phyloP scores from a whole-genome alignment of 2,113 vertebrate species.

The Anser cygnoides region DNA sequence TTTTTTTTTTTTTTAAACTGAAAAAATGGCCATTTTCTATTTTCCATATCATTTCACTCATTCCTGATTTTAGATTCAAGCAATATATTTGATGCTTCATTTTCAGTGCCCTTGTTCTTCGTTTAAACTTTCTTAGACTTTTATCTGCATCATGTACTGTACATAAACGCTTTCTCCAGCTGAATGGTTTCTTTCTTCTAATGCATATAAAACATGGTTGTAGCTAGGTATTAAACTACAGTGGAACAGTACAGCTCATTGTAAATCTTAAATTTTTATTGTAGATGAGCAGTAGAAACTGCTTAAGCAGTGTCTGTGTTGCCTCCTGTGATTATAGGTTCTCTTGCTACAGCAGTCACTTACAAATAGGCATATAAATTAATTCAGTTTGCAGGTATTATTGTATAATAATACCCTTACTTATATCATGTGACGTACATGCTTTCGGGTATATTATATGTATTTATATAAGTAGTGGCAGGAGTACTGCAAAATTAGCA shows the following conservation, averaged over 20 bases:
- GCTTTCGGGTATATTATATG: slow-evolving; percentile 29
- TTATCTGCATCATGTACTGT: slow-evolving; percentile 70
- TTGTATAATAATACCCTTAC: slow-evolving; percentile 52
- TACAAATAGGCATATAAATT: slow-evolving; percentile 67
- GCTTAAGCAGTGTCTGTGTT: slow-evolving; percentile 40
- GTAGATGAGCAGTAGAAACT: slow-evolving; percentile 51
- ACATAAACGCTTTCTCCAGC: slow-evolving; percentile 69
- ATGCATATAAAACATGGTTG: slow-evolving; percentile 69
- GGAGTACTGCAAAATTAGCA: slow-evolving; percentile 52
- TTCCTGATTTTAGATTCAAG: slow-evolving; percentile 56
- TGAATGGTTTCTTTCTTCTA: slow-evolving; percentile 69
- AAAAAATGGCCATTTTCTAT: slow-evolving; percentile 50
- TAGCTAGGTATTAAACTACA: slow-evolving; percentile 73
- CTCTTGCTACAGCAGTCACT: slow-evolving; percentile 55
- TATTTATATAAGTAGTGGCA: slow-evolving; percentile 51
- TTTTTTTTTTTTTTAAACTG: slow-evolving; percentile 3
- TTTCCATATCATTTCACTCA: slow-evolving; percentile 64
- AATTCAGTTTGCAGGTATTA: slow-evolving; percentile 35
- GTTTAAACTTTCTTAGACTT: slow-evolving; percentile 64
- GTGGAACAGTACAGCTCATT: slow-evolving; percentile 42
- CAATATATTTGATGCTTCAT: slow-evolving; percentile 62
- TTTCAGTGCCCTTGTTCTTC: slow-evolving; percentile 61
- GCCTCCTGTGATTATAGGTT: slow-evolving; percentile 53
- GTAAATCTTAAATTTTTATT: slow-evolving; percentile 69
- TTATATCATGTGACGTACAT: slow-evolving; percentile 44